These are phyloP conservation scores for Auanema freiburgensis DNA, from an alignment of 2,888 invertebrate species.

Conservation along the genomic window DNA sequence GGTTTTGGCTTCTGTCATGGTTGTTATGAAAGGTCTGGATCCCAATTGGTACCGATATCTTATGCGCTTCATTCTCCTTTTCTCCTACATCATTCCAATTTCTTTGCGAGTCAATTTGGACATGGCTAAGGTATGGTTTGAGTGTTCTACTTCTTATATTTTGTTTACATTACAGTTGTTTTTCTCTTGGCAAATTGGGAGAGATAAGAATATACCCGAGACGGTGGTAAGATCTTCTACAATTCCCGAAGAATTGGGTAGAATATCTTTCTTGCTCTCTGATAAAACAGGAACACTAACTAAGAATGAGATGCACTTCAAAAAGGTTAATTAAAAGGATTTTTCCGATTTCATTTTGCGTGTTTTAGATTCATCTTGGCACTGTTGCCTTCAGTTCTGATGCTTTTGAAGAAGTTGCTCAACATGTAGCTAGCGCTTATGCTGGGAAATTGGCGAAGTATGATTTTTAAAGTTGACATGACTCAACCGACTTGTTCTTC, in stretches of 20 bases:
- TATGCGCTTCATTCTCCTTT: conserved; percentile 91
- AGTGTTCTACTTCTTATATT: neutral
- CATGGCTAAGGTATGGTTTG: conserved; percentile 79
- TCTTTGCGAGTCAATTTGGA: conserved; percentile 96
- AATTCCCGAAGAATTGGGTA: conserved; percentile 96
- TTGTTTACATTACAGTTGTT: conserved; percentile 35
- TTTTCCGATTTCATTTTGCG: conserved; percentile 1
- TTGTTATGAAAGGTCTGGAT: conserved; percentile 77
- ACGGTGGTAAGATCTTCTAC: conserved; percentile 96
- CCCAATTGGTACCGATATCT: conserved; percentile 74
- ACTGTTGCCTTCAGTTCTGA: conserved; percentile 86
- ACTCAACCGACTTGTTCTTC: neutral
- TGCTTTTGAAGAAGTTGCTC: conserved; percentile 77
- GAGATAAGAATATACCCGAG: conserved; percentile 87
- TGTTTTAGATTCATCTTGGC: conserved; percentile 78
- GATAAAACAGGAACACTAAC: conserved; percentile 98
- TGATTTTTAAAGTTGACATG: neutral
- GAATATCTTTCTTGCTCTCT: conserved; percentile 85
- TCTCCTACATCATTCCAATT: conserved; percentile 98
- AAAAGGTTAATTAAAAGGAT: conserved; percentile 39
- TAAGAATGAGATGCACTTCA: conserved; percentile 88
- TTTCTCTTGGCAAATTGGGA: conserved; percentile 93
- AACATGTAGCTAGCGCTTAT: conserved; percentile 56
- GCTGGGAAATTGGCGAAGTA: conserved; percentile 49
- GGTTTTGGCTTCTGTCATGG: conserved; percentile 87